Percentiles rank a stretch among this genome's conserved stretches.
phyloP scores from a whole-genome alignment of 64 coral and sea anemone genomes.

The Anthopleura sola region DNA sequence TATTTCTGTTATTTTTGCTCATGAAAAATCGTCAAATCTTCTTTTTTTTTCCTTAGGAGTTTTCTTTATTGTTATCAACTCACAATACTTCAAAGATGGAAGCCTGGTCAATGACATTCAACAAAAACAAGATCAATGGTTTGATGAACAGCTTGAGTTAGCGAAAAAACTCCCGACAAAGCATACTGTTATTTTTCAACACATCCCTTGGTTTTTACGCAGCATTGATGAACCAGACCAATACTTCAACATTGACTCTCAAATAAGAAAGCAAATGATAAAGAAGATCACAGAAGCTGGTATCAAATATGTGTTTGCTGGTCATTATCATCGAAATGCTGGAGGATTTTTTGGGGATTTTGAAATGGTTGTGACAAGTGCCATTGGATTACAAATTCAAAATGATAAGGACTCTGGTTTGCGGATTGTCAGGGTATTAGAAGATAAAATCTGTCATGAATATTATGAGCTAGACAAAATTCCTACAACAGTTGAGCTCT shows the following conservation, averaged over 20 bases:
- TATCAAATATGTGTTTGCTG: slow-evolving; percentile 91
- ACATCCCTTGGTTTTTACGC: slow-evolving; percentile 95
- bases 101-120: slow-evolving; percentile 62
- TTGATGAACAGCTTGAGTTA: slow-evolving; percentile 70
- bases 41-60: slow-evolving; percentile 53
- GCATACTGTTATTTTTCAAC: slow-evolving; percentile 92
- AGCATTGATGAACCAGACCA: slow-evolving; percentile 57
- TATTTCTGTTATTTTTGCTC: background rate
- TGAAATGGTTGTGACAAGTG: slow-evolving; percentile 98
- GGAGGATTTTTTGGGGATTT: slow-evolving; percentile 86
- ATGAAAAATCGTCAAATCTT: background rate
- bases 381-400: slow-evolving; percentile 87
- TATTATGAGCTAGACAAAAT: slow-evolving; percentile 89
- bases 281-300: slow-evolving; percentile 85
- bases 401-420: slow-evolving; percentile 92
- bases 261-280: slow-evolving; percentile 61
- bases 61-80: slow-evolving; percentile 96
- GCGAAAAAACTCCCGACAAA: slow-evolving; percentile 60
- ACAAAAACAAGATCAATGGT: slow-evolving; percentile 73
- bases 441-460: slow-evolving; percentile 71
- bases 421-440: slow-evolving; percentile 72
- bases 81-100: slow-evolving; percentile 90
- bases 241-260: slow-evolving; percentile 85
- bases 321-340: slow-evolving; percentile 99
- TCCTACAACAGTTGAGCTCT: slow-evolving; percentile 59